Evolutionary conservation across 2,797 vertebrate genomes (phyloP), one percentile per base, ranked within the genome.

Genomic region (Poeciliopsis gracilis): DNA sequence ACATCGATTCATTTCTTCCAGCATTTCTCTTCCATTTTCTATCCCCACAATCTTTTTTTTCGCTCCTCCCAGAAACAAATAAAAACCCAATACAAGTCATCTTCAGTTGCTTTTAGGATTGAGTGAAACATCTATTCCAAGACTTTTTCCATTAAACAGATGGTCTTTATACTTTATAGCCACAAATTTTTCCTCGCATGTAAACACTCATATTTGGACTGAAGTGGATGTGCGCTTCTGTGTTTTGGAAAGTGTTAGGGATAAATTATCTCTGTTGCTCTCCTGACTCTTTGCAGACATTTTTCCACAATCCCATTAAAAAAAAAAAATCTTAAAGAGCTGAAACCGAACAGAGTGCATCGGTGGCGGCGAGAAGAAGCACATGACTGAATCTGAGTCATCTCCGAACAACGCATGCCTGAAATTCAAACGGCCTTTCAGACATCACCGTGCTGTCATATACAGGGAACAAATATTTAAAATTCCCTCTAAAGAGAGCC

Each of bases 401-500:
- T 55, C 49, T 80, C 78, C 81, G 59, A 84, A 73, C 23, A n/a
- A 82, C 53, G 77, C 41, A 51, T 38, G 55, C 80, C 16, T 66
- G 66, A 82, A 87, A 88, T 86, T 75, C 73, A 36, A 72, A 57
- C 85, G 67, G 67, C 63, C 78, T 86, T 72, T 0, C 1, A 47
- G 76, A 77, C 51, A 77, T 86, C 80, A 78, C 69, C 76, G 75
- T 80, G 77, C 59, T 16, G 0, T 36, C 82, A 83, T 82, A 73
- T 78, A 79, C 82, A 86, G 76, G 80, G 75, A 83, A 84, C 47
- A 3, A 84, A 75, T 82, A 86, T 86, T 89, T 90, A 77, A 74
- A 76, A 89, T 89, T 86, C 73, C 87, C 71, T 91, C 87, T 88
- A 86, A 86, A 86, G 74, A 87, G 84, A 90, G 90, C 43, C 84